Conservation (phyloP, 2,888 invertebrate species). For the Leptopterna dolabrata region DNA sequence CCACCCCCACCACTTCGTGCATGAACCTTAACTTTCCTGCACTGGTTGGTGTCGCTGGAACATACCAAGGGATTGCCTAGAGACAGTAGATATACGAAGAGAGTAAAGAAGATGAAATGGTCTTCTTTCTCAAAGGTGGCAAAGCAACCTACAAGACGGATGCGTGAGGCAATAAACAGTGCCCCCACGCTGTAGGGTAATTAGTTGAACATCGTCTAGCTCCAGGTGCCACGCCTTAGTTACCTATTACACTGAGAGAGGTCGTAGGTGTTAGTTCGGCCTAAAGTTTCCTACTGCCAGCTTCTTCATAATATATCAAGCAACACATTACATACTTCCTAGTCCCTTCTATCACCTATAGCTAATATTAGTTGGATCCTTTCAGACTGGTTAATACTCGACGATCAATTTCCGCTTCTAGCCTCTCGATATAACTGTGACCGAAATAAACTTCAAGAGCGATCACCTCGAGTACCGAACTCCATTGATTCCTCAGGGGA, state of each 20-base stretch:
- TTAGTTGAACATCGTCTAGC: background rate
- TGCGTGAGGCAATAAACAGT: background rate
- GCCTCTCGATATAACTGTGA: background rate
- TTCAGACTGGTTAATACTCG: background rate
- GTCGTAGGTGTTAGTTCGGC: background rate
- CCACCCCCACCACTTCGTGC: too few relatives aligned
- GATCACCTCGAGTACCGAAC: background rate
- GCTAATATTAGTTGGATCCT: background rate
- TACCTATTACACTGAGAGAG: background rate
- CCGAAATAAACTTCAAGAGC: background rate
- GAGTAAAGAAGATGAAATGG: too few relatives aligned
- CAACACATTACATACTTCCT: background rate
- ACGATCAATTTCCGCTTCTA: background rate
- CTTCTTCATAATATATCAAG: background rate
- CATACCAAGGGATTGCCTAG: too few relatives aligned
- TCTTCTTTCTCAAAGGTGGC: background rate
- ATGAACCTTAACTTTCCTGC: too few relatives aligned
- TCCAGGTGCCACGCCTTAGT: background rate
- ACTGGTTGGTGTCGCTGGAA: too few relatives aligned
- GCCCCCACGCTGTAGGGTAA: background rate
- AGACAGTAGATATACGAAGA: too few relatives aligned
- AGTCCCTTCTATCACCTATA: background rate
- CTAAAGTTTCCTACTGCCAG: background rate
- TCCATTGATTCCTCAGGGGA: background rate
- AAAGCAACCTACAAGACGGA: background rate